phyloP scores from a whole-genome alignment of 2,888 invertebrate species.

The Ommatoiulus sabulosus region DNA sequence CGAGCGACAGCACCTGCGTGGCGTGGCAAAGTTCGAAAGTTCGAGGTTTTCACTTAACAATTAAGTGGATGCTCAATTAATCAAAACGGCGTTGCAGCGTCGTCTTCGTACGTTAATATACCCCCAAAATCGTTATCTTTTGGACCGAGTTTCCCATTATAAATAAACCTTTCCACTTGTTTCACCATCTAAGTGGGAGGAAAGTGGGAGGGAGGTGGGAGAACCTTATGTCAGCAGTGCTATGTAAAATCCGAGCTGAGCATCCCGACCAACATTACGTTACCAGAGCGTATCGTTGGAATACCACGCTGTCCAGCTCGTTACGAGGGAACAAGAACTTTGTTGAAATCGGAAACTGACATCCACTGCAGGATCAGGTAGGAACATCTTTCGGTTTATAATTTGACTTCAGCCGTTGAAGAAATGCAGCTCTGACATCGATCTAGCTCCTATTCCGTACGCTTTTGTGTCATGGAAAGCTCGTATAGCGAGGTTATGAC shows the following conservation, averaged over 20 bases:
- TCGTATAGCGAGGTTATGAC: too few species aligned
- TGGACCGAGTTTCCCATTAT: neutral
- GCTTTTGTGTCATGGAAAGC: too few species aligned
- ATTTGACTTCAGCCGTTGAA: neutral
- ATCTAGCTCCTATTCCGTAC: too few species aligned
- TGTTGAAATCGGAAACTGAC: neutral
- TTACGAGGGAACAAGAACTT: neutral
- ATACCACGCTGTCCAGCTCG: neutral
- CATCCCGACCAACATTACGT: neutral
- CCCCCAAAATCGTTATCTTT: neutral
- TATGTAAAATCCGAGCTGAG: neutral
- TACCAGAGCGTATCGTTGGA: neutral
- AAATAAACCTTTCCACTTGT: constrained; percentile 32
- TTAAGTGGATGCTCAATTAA: constrained; percentile 38
- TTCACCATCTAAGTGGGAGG: constrained; percentile 14
- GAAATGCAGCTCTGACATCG: neutral
- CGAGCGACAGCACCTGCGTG: too few species aligned
- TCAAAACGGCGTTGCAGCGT: neutral
- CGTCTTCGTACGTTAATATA: neutral
- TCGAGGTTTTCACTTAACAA: neutral
- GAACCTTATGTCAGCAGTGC: constrained; percentile 8
- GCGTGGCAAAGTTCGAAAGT: neutral
- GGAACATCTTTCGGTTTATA: neutral
- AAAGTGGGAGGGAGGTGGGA: neutral
- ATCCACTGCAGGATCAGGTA: neutral